phyloP scores from a whole-genome alignment of 2,888 invertebrate genomes.

The Heliconius sara region DNA sequence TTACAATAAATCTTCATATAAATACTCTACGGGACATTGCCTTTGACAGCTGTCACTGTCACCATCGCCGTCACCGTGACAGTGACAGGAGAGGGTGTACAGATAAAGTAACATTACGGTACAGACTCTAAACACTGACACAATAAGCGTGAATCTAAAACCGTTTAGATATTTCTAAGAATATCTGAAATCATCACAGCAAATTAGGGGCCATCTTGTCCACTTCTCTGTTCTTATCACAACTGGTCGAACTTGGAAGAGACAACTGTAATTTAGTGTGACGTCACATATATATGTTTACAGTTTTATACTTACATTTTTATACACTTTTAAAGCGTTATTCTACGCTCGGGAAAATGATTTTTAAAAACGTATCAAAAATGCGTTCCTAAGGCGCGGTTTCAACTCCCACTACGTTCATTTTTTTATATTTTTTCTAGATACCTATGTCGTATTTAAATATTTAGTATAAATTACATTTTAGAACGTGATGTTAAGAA shows the following conservation, averaged over 20 bases:
- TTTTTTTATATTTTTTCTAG: neutral
- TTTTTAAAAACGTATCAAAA: neutral
- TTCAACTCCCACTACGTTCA: neutral
- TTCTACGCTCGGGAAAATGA: neutral
- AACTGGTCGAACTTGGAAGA: too few species aligned
- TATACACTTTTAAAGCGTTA: neutral
- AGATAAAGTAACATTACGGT: slow-evolving; percentile 40
- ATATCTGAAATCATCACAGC: slow-evolving; percentile 23
- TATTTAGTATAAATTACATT: too few species aligned
- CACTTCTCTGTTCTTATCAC: too few species aligned
- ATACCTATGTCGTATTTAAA: neutral
- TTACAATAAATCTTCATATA: slow-evolving; percentile 77
- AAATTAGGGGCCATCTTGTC: slow-evolving; percentile 1
- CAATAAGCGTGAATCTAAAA: slow-evolving; percentile 44
- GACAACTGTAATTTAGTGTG: neutral
- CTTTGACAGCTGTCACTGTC: slow-evolving; percentile 51
- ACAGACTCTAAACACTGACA: slow-evolving; percentile 43
- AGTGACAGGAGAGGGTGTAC: slow-evolving; percentile 43
- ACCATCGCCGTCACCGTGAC: slow-evolving; percentile 31
- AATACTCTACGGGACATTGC: slow-evolving; percentile 60
- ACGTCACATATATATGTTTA: neutral
- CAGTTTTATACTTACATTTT: too few species aligned
- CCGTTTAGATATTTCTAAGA: slow-evolving; percentile 31
- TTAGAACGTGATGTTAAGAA: too few species aligned
- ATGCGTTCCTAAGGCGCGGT: neutral